Evolutionary conservation across 2,797 vertebrate genomes (phyloP), one percentile per base, ranked within the genome.

Genomic region (Xenopus petersii): DNA sequence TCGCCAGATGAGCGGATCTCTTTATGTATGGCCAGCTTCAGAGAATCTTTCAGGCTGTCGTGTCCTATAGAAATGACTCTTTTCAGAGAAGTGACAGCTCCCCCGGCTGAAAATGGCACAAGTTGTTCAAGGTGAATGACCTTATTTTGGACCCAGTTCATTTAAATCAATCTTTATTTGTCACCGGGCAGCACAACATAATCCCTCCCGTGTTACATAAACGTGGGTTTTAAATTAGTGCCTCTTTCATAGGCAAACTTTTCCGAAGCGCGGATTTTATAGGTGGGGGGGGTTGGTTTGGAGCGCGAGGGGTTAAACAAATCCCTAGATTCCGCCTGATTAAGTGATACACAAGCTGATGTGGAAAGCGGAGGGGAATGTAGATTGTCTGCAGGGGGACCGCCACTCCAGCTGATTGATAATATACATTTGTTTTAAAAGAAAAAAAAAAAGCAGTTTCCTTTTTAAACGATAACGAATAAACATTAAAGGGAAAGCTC

Each of bases 111-210:
- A 71, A 67, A 73, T 71, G 58, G 30, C 16, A 12, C 80, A 63
- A 60, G 81, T 75, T 82, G 75, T 70, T 84, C 77, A 83, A 82
- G 80, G 79, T 83, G 85, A 87, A 85, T 85, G 71, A 64, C 75
- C 76, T 21, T 59, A 70, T 66, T 81, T 73, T 75, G 69, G 79
- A 66, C 30, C 75, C 71, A 68, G 68, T 82, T 74, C 79, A 81
- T 84, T 82, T 80, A 16, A 56, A 56, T 56, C 54, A 56, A 17
- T 56, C 13, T 56, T 16, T 16, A 56, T 56, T 56, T 42, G 36
- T 42, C 36, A 42, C 36, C 3, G 36, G 36, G 36, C 36, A 42
- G 36, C 36, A 42, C 26, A 4, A 30, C 26, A 30, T 1, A 30
- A 30, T 30, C 8, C 36, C 36, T 9, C 8, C 36, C 36, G 36